Evolutionary conservation across 2,113 vertebrate genomes (phyloP), one percentile per base, ranked within the genome.

Genomic region (Nanorana parkeri): DNA sequence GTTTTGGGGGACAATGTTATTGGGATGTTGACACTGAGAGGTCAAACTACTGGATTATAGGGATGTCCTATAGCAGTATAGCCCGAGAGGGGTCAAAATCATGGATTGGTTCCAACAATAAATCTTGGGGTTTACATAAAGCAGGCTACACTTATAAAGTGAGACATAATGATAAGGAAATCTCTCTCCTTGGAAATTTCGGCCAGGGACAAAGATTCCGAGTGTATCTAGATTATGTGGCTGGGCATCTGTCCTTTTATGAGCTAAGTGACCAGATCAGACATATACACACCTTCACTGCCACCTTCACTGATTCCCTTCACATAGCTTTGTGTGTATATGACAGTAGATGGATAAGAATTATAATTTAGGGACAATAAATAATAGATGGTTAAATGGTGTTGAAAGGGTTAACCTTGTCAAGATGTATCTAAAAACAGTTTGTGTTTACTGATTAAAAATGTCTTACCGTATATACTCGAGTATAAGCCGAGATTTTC

Each of bases 211-310:
- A 64, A 8, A 77, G 60, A 64, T 19, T 77, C 36, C 23, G 74
- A 19, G 5, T 77, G 17, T 77, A 63, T 23, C 32, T 77, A 21
- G 58, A 77, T 61, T 64, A 63, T 20, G 58, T 26, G 36, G 69
- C 51, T 16, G 69, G 69, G 15, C 23, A 51, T 13, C 1, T 72
- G 17, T 71, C 68, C 23, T 71, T 76, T 63, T 76, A 76, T 76
- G 55, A 76, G 58, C 73, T 76, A 4, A 23, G 56, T 76, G 56
- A 76, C 32, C 73, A 56, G 17, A 41, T 76, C 19, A 47, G 11
- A 36, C 73, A 76, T 47, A n/a, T 76, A 47, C 32, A 76, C 58
- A 76, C 73, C 10, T 76, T 63, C 58, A 76, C n/a, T 28, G 52
- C 68, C 47, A 71, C 68, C 23, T 71, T 71, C 15, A 71, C 68